phyloP scores from a whole-genome alignment of 2,797 vertebrate genomes.

The Neopelma chrysocephalum region DNA sequence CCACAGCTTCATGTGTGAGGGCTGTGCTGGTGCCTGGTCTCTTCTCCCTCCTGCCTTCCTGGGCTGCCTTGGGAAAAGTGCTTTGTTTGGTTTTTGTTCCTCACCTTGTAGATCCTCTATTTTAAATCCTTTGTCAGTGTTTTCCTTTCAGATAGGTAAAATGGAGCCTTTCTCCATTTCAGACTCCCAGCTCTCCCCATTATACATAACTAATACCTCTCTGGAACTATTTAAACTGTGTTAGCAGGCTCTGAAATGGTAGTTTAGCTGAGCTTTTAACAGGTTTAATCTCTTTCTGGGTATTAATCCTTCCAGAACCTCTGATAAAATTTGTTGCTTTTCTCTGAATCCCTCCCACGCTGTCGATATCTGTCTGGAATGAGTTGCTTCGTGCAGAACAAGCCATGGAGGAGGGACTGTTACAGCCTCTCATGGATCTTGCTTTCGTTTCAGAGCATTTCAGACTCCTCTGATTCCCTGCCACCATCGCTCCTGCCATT shows the following conservation, averaged over 20 bases:
- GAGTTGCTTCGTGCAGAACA: constrained; percentile 27
- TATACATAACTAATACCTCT: not conserved
- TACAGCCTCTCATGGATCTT: not conserved
- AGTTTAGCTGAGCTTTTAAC: constrained; percentile 48
- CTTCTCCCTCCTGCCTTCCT: not conserved
- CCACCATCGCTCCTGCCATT: not conserved
- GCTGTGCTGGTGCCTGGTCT: not conserved
- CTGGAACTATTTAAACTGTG: not conserved
- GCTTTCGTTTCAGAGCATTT: not conserved
- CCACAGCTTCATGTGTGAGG: not conserved
- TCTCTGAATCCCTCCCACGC: constrained; percentile 52
- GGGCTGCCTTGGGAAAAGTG: not conserved
- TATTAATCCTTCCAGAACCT: constrained; percentile 52
- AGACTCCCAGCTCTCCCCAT: not conserved
- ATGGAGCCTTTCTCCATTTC: constrained; percentile 46
- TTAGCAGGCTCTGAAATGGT: not conserved
- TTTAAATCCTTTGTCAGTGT: not conserved
- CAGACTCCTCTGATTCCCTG: not conserved
- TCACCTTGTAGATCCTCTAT: not conserved
- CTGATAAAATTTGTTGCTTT: constrained; percentile 55
- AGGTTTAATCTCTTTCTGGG: constrained; percentile 37
- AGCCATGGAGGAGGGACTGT: constrained; percentile 2
- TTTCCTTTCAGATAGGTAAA: not conserved
- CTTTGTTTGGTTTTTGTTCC: not conserved
- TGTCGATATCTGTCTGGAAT: constrained; percentile 44